Conservation (phyloP, 2,797 vertebrate genomes). For the Tapera naevia region DNA sequence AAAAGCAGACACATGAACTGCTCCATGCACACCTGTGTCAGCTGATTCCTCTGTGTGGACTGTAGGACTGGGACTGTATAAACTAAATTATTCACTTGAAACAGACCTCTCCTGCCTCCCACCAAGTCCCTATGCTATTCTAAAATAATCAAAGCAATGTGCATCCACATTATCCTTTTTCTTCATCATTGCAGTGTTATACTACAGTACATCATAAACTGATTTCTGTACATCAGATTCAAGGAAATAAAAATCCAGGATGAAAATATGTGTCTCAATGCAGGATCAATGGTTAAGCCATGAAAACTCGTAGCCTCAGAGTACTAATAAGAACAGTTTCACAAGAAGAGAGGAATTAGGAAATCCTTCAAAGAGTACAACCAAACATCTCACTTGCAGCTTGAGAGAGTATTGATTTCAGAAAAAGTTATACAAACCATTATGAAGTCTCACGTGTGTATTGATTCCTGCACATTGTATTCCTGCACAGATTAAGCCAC, state of each 20-base stretch:
- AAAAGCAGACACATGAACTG: neutral
- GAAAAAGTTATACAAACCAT: neutral
- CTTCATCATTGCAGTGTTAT: neutral
- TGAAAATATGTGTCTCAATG: neutral
- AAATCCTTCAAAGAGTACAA: neutral
- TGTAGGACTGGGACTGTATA: neutral
- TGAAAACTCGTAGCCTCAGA: neutral
- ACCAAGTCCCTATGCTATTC: neutral
- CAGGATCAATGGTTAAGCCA: neutral
- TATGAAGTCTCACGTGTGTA: neutral
- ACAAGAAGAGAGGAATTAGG: neutral
- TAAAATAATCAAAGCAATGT: neutral
- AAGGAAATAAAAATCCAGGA: neutral
- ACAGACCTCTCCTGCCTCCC: neutral
- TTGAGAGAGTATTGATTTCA: neutral
- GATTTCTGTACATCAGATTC: neutral
- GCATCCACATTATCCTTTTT: neutral
- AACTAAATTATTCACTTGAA: neutral
- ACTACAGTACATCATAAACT: neutral
- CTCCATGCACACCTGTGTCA: neutral
- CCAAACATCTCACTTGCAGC: neutral
- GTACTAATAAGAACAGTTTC: neutral
- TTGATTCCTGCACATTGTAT: neutral
- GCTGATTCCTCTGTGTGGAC: neutral
- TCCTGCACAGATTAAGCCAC: neutral